phyloP scores from a whole-genome alignment of 2,797 vertebrate genomes.

The Lepus oiostolus region DNA sequence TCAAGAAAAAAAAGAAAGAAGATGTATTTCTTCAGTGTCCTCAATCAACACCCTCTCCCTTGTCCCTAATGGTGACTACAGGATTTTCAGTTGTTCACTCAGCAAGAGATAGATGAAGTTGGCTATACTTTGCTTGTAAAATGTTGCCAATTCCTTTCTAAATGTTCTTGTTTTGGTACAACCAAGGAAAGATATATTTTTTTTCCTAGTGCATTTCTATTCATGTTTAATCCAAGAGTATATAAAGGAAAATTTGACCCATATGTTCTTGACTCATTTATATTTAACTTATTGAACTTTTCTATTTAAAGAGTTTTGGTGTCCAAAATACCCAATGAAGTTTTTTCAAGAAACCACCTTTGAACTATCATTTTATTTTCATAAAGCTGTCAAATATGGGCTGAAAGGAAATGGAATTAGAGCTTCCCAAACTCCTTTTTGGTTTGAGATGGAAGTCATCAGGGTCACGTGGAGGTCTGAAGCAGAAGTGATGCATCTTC shows the following conservation, averaged over 20 bases:
- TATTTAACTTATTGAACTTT: conserved; percentile 63
- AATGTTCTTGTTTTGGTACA: not conserved
- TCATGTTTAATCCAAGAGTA: conserved; percentile 58
- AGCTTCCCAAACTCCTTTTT: conserved; percentile 41
- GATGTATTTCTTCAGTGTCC: conserved; percentile 73
- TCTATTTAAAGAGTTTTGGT: not conserved
- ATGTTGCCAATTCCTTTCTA: not conserved
- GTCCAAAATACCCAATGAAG: conserved; percentile 34
- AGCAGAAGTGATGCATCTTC: not conserved
- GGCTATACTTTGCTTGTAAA: not conserved
- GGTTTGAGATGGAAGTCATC: conserved; percentile 22
- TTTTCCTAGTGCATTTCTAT: not conserved
- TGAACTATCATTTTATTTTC: conserved; percentile 57
- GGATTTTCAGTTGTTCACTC: conserved; percentile 4
- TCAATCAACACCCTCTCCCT: conserved; percentile 65
- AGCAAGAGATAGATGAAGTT: not conserved
- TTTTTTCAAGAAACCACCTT: conserved; percentile 28
- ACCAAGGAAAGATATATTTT: not conserved
- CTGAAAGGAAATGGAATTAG: conserved; percentile 65
- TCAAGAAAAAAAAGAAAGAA: conserved; percentile 74
- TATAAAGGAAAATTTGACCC: conserved; percentile 70
- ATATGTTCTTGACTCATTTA: conserved; percentile 66
- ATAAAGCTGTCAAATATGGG: conserved; percentile 39
- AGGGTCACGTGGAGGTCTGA: conserved; percentile 10
- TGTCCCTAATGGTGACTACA: conserved; percentile 75